Evolutionary conservation across 2,113 vertebrate genomes (phyloP).

Genomic region (Bufo bufo): DNA sequence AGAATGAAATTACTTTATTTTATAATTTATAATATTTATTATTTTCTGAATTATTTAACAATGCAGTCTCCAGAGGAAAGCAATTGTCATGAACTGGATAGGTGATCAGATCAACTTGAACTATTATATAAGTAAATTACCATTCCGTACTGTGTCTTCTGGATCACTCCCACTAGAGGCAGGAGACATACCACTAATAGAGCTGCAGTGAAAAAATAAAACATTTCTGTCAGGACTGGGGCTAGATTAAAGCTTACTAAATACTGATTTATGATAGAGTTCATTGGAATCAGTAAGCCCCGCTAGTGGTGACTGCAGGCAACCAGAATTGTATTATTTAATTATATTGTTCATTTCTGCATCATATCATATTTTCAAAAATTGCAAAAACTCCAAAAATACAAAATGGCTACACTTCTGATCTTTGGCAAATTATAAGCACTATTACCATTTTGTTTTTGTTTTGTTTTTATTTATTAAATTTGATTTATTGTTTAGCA

Average conservation of each 20-base stretch:
- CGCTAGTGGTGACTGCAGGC: too few species aligned
- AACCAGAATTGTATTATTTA: too few species aligned
- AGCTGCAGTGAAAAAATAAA: background rate
- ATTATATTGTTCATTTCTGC: too few species aligned
- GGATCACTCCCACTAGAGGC: background rate
- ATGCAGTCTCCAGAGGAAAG: background rate
- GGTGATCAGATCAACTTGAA: background rate
- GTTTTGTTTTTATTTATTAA: background rate
- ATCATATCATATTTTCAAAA: background rate
- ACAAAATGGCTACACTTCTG: constrained; percentile 34
- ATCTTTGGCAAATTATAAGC: background rate
- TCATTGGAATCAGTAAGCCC: background rate
- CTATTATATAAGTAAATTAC: background rate
- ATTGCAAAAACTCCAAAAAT: background rate
- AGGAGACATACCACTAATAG: background rate
- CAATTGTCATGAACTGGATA: background rate
- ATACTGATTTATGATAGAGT: background rate
- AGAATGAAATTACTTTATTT: background rate
- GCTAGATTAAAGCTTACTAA: background rate
- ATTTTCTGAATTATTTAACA: background rate
- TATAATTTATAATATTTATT: constrained; percentile 20
- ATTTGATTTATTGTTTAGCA: constrained; percentile 3
- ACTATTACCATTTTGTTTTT: background rate
- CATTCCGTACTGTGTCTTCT: background rate
- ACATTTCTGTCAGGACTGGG: background rate